phyloP scores from a whole-genome alignment of 2,797 vertebrate species.

The Periparus ater region DNA sequence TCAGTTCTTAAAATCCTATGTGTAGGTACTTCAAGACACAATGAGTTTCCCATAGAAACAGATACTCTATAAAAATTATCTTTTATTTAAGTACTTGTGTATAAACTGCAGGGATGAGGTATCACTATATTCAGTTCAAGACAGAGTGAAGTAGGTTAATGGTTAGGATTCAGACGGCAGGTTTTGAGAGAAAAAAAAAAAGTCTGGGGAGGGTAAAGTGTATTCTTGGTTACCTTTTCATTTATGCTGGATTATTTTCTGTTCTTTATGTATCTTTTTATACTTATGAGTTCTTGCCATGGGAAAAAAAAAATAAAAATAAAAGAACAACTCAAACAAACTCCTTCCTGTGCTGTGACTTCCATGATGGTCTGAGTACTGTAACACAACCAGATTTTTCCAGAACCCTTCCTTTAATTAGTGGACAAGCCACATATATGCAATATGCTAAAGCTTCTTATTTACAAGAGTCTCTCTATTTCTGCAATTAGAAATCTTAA shows the following conservation, averaged over 20 bases:
- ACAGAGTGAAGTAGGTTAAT: neutral
- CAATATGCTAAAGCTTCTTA: neutral
- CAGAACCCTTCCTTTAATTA: neutral
- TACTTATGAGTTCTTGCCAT: neutral
- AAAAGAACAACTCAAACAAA: neutral
- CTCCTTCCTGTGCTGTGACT: neutral
- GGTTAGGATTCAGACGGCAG: neutral
- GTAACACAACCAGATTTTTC: neutral
- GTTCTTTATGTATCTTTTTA: neutral
- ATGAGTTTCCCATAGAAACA: neutral
- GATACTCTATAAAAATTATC: neutral
- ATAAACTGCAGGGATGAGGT: neutral
- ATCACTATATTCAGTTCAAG: neutral
- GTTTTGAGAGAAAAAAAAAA: neutral
- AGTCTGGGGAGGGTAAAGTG: neutral
- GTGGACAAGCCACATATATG: neutral
- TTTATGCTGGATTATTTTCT: neutral
- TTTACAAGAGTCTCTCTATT: neutral
- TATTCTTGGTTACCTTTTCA: neutral
- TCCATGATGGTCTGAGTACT: fast-evolving
- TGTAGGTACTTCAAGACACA: neutral
- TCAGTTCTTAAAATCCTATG: neutral
- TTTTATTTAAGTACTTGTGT: neutral
- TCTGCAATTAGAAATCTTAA: neutral
- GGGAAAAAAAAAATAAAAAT: too few species aligned